Conservation (phyloP, 1,140 invertebrate species). For the Maconellicoccus hirsutus region DNA sequence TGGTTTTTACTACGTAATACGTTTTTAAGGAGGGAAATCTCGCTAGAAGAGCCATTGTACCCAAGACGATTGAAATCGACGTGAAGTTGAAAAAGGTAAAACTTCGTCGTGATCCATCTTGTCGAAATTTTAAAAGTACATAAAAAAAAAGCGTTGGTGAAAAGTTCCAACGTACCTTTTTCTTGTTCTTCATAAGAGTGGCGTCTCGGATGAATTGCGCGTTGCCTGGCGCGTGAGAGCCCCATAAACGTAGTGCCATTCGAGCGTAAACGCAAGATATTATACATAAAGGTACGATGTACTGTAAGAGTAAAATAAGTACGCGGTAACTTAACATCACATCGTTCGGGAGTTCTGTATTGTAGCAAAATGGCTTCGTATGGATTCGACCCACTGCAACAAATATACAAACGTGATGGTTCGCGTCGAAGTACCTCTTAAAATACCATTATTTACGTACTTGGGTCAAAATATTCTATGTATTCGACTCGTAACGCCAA, state of each 20-base stretch:
- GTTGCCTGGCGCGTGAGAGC: constrained; percentile 59
- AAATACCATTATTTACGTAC: constrained; percentile 24
- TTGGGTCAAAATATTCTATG: constrained; percentile 31
- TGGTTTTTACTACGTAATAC: too few relatives aligned
- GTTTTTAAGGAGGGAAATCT: too few relatives aligned
- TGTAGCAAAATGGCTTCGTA: constrained; percentile 45
- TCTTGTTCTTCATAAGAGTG: constrained; percentile 63
- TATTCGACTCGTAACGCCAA: constrained; percentile 46
- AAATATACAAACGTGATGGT: background rate
- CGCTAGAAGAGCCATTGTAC: too few relatives aligned
- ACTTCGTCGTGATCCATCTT: too few relatives aligned
- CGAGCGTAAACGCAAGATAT: constrained; percentile 68
- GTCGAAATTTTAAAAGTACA: too few relatives aligned
- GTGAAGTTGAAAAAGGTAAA: too few relatives aligned
- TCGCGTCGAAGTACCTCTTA: too few relatives aligned
- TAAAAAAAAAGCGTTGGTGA: too few relatives aligned
- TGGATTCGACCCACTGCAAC: constrained; percentile 30
- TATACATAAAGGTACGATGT: constrained; percentile 59
- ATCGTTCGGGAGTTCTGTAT: constrained; percentile 41
- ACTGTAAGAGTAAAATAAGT: constrained; percentile 49
- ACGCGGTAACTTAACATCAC: constrained; percentile 45
- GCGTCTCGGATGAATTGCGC: constrained; percentile 60
- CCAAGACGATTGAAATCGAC: too few relatives aligned
- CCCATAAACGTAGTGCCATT: constrained; percentile 63
- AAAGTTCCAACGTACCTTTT: constrained; percentile 47